These are phyloP conservation scores for Ophion costatus DNA, from an alignment of 2,888 invertebrate genomes.

Conservation along the genomic window DNA sequence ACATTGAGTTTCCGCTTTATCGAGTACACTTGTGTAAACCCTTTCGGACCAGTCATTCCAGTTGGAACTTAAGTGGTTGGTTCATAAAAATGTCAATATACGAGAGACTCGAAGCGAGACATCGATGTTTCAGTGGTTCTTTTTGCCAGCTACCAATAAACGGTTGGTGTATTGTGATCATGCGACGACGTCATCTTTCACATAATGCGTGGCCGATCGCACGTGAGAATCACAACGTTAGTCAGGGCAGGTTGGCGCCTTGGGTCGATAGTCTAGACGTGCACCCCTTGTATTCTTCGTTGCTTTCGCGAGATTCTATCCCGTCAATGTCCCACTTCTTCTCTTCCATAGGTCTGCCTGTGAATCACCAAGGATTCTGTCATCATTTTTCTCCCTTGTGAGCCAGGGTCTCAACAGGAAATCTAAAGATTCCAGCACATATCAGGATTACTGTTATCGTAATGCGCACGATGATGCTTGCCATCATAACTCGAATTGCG, in stretches of 20 bases:
- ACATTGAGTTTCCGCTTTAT: too few species aligned
- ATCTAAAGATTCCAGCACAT: not conserved
- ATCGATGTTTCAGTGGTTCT: conserved; percentile 6
- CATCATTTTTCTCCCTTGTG: not conserved
- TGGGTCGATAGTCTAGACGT: conserved; percentile 61
- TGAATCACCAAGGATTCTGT: not conserved
- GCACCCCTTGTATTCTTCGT: conserved; percentile 32
- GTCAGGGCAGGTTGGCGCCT: conserved; percentile 44
- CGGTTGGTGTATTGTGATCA: not conserved
- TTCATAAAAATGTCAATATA: not conserved
- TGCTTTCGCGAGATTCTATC: conserved; percentile 36
- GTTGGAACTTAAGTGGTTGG: not conserved
- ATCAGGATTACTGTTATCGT: not conserved
- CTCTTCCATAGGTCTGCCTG: not conserved
- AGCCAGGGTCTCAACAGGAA: not conserved
- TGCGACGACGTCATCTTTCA: conserved; percentile 26
- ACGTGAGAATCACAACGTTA: conserved; percentile 58
- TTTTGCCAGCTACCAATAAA: conserved; percentile 18
- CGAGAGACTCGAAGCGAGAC: not conserved
- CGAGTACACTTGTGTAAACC: too few species aligned
- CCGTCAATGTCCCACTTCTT: conserved; percentile 17
- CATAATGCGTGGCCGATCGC: conserved; percentile 56
- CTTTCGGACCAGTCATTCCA: too few species aligned
- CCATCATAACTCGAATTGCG: not conserved
- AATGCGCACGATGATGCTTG: not conserved